Conservation (phyloP, 2,888 invertebrate species). For the Parelbella ahira region DNA sequence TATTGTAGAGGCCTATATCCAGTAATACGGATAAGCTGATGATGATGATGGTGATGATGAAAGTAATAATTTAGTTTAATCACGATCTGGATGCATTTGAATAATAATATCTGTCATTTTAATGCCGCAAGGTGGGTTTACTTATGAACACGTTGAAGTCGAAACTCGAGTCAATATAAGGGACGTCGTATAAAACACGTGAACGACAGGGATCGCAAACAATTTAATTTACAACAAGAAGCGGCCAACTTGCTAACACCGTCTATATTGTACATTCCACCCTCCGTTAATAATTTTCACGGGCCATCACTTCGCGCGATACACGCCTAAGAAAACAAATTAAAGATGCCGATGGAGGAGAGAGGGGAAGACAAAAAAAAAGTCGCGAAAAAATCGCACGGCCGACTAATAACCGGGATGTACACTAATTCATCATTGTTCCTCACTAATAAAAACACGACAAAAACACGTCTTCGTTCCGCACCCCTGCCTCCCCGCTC, state of each 20-base stretch:
- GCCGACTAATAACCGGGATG: conserved; percentile 59
- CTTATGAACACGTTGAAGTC: too few species aligned
- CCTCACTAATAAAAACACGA: conserved; percentile 73
- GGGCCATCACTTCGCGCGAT: conserved; percentile 26
- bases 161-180: conserved; percentile 15
- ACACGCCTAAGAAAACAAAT: conserved; percentile 34
- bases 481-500: conserved; percentile 31
- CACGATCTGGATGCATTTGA: too few species aligned
- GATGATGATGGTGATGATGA: too few species aligned
- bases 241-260: conserved; percentile 38
- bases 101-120: too few species aligned
- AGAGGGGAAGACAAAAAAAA: not conserved
- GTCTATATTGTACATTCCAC: conserved; percentile 60
- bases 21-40: too few species aligned
- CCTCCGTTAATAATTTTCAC: conserved; percentile 27
- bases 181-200: conserved; percentile 39
- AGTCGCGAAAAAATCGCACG: conserved; percentile 45
- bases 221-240: conserved; percentile 69
- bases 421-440: conserved; percentile 74
- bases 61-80: too few species aligned
- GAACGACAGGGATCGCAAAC: conserved; percentile 44
- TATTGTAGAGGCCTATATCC: too few species aligned
- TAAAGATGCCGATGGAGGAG: conserved; percentile 25
- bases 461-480: conserved; percentile 49
- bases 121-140: too few species aligned